Evolutionary conservation across 37 sponge, comb jelly and placozoan species (phyloP).

Genomic region (Oopsacas minuta): DNA sequence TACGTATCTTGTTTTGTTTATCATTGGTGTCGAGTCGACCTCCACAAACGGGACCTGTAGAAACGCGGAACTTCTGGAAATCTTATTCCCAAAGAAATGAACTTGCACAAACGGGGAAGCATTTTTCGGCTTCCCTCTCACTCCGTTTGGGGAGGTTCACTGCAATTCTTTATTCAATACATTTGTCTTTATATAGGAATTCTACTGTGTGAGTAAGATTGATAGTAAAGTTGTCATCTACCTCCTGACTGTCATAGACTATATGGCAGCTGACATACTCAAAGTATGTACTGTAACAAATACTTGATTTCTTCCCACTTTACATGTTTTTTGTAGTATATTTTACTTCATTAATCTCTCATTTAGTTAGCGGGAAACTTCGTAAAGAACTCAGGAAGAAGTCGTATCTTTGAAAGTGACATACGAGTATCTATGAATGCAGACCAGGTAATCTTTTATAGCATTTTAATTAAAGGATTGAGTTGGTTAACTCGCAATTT

Average conservation of each 20-base stretch:
- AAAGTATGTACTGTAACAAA: conserved; percentile 40
- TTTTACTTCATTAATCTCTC: neutral
- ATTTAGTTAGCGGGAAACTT: conserved; percentile 73
- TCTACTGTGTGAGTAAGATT: conserved; percentile 39
- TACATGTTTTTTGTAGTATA: neutral
- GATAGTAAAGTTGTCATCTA: conserved; percentile 47
- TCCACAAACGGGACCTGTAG: too few relatives aligned
- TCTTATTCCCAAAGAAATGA: too few relatives aligned
- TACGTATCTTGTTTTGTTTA: too few relatives aligned
- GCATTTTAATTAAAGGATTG: too few relatives aligned
- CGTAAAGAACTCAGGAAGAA: conserved; percentile 50
- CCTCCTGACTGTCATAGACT: conserved; percentile 66
- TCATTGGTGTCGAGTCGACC: too few relatives aligned
- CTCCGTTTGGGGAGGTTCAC: too few relatives aligned
- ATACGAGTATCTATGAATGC: conserved; percentile 72
- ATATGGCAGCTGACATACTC: conserved; percentile 75
- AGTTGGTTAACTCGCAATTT: too few relatives aligned
- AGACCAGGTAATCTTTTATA: conserved; percentile 58
- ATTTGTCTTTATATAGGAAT: conserved; percentile 50
- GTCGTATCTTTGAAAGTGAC: conserved; percentile 35
- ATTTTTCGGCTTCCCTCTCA: too few relatives aligned
- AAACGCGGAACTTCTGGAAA: too few relatives aligned
- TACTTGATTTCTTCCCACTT: neutral
- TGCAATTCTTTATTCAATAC: too few relatives aligned
- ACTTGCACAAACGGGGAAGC: too few relatives aligned